Base-by-base conservation (phyloP, 2,113 vertebrate species). In the Polypterus bichir region DNA sequence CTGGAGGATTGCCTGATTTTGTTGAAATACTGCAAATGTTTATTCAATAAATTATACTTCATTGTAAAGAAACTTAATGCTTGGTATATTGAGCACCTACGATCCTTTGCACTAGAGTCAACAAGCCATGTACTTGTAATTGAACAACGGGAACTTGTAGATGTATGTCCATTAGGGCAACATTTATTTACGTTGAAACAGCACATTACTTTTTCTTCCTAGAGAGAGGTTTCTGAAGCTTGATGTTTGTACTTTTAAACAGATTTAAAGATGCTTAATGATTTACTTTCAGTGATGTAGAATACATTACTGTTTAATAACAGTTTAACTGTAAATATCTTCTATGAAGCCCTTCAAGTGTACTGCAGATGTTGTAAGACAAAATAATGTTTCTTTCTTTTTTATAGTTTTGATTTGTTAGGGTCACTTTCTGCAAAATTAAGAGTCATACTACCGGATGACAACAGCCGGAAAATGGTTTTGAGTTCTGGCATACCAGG, bases 21-120 rank as follows among this genome's bases (percentile, higher is more conserved):
- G 65, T 72, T 52, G 66, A 68, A 55, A 6, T 51, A 51, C 49
- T 51, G 5, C 49, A 6, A 5, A 67, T 72, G 47, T 9, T 69
- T 3, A 59, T 68, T 59, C 7, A n/a, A 59, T 48, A n/a, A 63
- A 46, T 59, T 9, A 60, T 62, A 2, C 54, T 66, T 66, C 62
- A 49, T 53, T 62, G 68, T 60, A 44, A 70, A 68, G 54, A 60
- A 62, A 58, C 68, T 66, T 44, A 9, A 61, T 68, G 55, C 54
- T 44, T 66, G 61, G 66, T 63, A 71, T 59, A 61, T 45, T 55
- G 64, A 71, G 57, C 63, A 70, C n/a, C 44, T 65, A 51, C 55
- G 56, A 44, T 44, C 49, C 48, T 64, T 65, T 59, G 51, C 66
- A 62, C 46, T n/a, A n/a, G n/a, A n/a, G n/a, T n/a, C n/a, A n/a